A percentile compares a stretch with the other conserved stretches of the same genome.
phyloP scores from a whole-genome alignment of 2,797 vertebrate genomes.

The Hypotaenidia philippensis region DNA sequence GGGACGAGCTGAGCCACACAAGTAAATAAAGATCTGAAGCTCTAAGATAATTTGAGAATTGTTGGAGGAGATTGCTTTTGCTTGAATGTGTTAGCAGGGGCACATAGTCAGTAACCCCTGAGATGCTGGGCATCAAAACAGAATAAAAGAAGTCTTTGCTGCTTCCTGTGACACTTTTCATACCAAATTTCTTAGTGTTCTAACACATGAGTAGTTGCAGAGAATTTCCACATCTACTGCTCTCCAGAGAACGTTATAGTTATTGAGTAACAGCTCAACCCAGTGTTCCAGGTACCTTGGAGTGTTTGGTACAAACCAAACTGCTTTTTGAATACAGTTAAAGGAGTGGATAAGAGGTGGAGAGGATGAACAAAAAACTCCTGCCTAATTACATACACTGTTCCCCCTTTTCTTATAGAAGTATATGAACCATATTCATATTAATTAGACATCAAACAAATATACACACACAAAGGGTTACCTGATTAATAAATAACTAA shows the following conservation, averaged over 20 bases:
- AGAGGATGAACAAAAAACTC: not conserved
- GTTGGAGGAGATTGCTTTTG: not conserved
- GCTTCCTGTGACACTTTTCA: not conserved
- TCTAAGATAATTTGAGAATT: not conserved
- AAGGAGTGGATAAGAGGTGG: not conserved
- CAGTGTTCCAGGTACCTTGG: not conserved
- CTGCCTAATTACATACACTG: not conserved
- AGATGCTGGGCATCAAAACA: not conserved
- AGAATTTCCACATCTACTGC: not conserved
- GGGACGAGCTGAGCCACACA: not conserved
- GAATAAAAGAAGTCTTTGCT: not conserved
- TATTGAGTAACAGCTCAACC: not conserved
- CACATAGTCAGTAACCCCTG: accelerated
- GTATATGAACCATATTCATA: not conserved
- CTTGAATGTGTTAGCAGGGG: not conserved
- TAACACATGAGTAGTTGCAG: not conserved
- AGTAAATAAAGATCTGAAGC: not conserved
- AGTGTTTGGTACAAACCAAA: not conserved
- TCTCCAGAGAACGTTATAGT: not conserved
- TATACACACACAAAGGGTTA: not conserved
- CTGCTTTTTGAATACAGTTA: not conserved
- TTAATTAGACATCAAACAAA: not conserved
- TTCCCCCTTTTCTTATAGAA: not conserved
- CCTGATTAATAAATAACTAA: not conserved
- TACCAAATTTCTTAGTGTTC: not conserved